Conservation (phyloP, 37 sponge, comb jelly and placozoan species). For the Petrosia ficiformis region DNA sequence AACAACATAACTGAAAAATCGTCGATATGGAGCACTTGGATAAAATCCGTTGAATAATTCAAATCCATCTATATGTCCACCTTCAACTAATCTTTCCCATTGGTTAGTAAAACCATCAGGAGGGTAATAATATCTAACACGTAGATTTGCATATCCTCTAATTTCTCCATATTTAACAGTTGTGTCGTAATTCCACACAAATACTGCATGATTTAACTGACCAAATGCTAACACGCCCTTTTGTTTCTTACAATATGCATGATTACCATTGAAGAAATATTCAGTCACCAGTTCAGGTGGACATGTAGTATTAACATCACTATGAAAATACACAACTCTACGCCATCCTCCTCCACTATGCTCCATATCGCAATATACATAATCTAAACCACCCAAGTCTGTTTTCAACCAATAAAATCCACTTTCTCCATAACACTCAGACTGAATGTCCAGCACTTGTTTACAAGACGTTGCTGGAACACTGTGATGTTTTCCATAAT, state of each 20-base stretch:
- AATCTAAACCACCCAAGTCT: neutral
- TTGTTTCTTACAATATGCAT: conserved; percentile 4
- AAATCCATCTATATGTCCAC: neutral
- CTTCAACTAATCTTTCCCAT: neutral
- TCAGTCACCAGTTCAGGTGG: neutral
- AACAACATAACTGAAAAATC: neutral
- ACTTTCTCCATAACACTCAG: neutral
- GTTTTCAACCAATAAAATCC: neutral
- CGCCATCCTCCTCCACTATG: conserved; percentile 5
- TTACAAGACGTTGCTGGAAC: conserved; percentile 7
- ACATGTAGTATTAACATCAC: conserved; percentile 3
- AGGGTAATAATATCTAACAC: too few relatives aligned
- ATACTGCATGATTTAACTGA: too few relatives aligned
- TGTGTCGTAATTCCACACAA: too few relatives aligned
- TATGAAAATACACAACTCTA: neutral
- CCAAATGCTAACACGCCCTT: too few relatives aligned
- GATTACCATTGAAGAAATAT: neutral
- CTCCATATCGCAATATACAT: conserved; percentile 6
- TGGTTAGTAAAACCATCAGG: neutral
- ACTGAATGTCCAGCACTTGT: neutral
- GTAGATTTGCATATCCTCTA: too few relatives aligned
- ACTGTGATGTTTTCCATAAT: neutral
- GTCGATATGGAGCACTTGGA: neutral
- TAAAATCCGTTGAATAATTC: neutral
- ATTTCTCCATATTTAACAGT: too few relatives aligned